phyloP scores from a whole-genome alignment of 2,113 vertebrate genomes.

The Oceanodroma tethys region DNA sequence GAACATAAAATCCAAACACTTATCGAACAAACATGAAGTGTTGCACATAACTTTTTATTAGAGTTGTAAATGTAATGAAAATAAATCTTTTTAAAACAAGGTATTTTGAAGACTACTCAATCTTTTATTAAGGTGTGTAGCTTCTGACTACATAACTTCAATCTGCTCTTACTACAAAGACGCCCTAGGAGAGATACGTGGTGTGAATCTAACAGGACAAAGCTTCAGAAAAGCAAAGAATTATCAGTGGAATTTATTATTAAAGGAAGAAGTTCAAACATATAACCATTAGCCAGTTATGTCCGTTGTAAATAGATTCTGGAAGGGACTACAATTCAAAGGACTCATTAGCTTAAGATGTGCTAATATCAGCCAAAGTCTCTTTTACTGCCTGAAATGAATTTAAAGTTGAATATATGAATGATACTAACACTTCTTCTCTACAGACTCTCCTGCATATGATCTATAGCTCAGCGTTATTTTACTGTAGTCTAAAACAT shows the following conservation, averaged over 20 bases:
- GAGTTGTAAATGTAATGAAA: background rate
- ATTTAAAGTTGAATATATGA: background rate
- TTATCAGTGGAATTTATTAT: background rate
- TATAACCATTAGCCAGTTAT: background rate
- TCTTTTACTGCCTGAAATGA: background rate
- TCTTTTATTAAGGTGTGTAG: background rate
- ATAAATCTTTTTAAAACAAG: background rate
- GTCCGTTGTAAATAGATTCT: background rate
- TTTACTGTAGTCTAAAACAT: background rate
- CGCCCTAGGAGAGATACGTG: background rate
- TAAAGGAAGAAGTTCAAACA: background rate
- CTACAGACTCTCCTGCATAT: background rate
- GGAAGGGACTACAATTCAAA: background rate
- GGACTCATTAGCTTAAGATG: background rate
- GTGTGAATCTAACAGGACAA: background rate
- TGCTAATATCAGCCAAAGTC: background rate
- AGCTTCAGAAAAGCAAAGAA: background rate
- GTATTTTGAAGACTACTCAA: background rate
- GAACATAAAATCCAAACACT: background rate
- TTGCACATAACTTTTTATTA: background rate
- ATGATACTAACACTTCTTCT: background rate
- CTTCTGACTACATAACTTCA: background rate
- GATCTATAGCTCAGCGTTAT: background rate
- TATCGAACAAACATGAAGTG: background rate
- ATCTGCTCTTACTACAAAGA: background rate